Evolutionary conservation across 2,113 vertebrate genomes (phyloP).

Genomic region (Chloropsis hardwickii): DNA sequence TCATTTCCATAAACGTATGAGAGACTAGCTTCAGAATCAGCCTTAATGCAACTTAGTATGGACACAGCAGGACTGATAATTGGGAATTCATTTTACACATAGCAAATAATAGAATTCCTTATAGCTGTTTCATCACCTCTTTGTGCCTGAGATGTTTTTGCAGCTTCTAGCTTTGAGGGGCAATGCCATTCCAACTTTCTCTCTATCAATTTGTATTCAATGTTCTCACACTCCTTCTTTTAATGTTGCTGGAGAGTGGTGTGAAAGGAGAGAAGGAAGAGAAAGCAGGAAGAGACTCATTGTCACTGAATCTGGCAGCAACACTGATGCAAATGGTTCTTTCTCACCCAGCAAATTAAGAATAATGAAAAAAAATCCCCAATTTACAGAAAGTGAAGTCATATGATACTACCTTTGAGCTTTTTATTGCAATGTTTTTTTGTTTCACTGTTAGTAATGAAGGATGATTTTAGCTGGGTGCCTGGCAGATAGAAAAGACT

Average conservation of each 20-base stretch:
- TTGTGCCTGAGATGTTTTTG: background rate
- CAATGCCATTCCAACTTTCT: background rate
- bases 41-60: background rate
- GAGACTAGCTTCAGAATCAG: background rate
- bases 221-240: background rate
- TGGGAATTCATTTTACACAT: background rate
- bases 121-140: background rate
- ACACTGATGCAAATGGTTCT: background rate
- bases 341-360: background rate
- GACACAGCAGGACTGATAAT: background rate
- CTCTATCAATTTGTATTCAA: background rate
- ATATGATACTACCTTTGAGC: background rate
- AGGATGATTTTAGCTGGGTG: background rate
- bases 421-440: background rate
- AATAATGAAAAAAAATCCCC: background rate
- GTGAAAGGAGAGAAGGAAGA: background rate
- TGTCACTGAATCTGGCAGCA: background rate
- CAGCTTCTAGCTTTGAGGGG: background rate
- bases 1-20: background rate
- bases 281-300: background rate
- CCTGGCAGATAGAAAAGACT: background rate
- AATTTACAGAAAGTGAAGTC: background rate
- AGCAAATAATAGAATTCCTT: background rate
- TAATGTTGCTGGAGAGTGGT: background rate
- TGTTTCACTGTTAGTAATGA: background rate